Conservation (phyloP, 2,113 vertebrate species). For the Beaufortia kweichowensis region DNA sequence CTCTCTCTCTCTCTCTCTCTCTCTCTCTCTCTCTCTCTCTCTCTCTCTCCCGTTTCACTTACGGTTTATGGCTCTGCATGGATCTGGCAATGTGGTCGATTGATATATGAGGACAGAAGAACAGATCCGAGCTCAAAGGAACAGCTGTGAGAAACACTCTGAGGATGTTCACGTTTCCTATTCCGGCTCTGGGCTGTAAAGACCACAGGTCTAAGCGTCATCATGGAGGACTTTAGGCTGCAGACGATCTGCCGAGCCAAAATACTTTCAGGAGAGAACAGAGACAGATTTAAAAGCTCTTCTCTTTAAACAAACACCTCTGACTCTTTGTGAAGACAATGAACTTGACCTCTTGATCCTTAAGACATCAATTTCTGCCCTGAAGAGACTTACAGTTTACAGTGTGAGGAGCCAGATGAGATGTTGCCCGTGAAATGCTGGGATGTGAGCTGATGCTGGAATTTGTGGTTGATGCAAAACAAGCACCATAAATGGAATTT, state of each 20-base stretch:
- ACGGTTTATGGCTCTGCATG: slow-evolving; percentile 39
- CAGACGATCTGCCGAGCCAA: slow-evolving; percentile 60
- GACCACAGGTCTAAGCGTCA: slow-evolving; percentile 60
- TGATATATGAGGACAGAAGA: slow-evolving; percentile 37
- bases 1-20: no score
- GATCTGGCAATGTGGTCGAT: slow-evolving; percentile 52
- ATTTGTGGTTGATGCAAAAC: slow-evolving; percentile 50
- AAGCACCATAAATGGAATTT: slow-evolving; percentile 11
- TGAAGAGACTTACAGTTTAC: slow-evolving; percentile 62
- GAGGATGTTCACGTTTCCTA: slow-evolving; percentile 3
- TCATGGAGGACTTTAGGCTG: slow-evolving; percentile 74
- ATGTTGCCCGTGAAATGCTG: slow-evolving; percentile 74
- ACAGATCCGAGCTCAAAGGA: slow-evolving; percentile 40
- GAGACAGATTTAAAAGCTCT: slow-evolving; percentile 62
- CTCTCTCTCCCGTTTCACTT: slow-evolving; percentile 49
- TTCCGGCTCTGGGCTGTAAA: slow-evolving; percentile 46
- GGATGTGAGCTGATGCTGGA: slow-evolving; percentile 57
- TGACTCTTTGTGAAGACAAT: slow-evolving; percentile 51
- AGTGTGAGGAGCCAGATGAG: slow-evolving; percentile 58
- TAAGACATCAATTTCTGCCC: slow-evolving; percentile 65
- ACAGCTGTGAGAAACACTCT: slow-evolving; percentile 57
- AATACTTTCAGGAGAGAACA: slow-evolving; percentile 53
- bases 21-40: slow-evolving; percentile 39
- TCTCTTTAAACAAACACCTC: slow-evolving; percentile 54
- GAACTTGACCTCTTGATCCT: slow-evolving; percentile 61